Percentiles rank a stretch among this genome's conserved stretches.
These are phyloP conservation scores for Volucella zonaria DNA, from an alignment of 2,888 invertebrate genomes.

Conservation along the genomic window DNA sequence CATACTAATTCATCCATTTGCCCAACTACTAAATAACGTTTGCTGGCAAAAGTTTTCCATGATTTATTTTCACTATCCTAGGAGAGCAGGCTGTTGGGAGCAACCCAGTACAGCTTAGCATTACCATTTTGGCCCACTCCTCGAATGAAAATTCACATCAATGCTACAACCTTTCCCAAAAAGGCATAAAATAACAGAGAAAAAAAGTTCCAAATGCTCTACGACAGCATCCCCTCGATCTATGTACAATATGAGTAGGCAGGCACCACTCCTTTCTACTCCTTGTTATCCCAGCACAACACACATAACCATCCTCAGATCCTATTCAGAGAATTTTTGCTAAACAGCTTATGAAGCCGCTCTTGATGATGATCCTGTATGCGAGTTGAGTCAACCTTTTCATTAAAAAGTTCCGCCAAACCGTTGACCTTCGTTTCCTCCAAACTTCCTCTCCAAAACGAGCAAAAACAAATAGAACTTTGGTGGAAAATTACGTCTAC, in stretches of 20 bases:
- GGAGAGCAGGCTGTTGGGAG: not conserved
- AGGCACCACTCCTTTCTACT: no score
- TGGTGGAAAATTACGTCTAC: slow-evolving; percentile 8
- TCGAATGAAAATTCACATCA: slow-evolving; percentile 24
- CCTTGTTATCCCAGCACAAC: no score
- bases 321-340: slow-evolving; percentile 10
- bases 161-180: not conserved
- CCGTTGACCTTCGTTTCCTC: slow-evolving; percentile 13
- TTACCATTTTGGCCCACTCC: not conserved
- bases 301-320: not conserved
- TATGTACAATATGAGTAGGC: no score
- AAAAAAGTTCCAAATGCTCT: no score
- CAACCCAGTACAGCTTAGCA: no score
- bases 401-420: slow-evolving; percentile 54
- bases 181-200: no score
- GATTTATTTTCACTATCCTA: slow-evolving; percentile 52
- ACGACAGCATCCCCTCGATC: no score
- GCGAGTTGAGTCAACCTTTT: slow-evolving; percentile 37
- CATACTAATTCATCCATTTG: slow-evolving; percentile 13
- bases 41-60: slow-evolving; percentile 34
- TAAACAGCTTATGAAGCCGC: slow-evolving; percentile 33
- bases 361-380: slow-evolving; percentile 13
- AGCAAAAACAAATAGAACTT: slow-evolving; percentile 30
- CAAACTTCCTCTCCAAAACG: not conserved
- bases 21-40: slow-evolving; percentile 4